phyloP scores from a whole-genome alignment of 2,113 vertebrate genomes.

The Pristiophorus japonicus region DNA sequence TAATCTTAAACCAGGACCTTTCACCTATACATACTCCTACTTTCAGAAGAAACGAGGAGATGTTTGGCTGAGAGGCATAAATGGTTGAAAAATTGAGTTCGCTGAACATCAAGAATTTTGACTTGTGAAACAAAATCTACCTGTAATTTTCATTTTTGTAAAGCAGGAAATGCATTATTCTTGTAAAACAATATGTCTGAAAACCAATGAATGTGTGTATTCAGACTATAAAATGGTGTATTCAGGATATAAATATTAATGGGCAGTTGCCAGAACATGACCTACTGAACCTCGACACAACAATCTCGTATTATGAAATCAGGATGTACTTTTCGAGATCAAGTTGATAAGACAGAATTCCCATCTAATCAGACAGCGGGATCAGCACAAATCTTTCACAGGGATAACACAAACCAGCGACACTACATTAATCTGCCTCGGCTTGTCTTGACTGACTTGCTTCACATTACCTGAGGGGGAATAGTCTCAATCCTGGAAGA shows the following conservation, averaged over 20 bases:
- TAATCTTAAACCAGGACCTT: neutral
- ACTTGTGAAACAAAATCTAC: constrained; percentile 23
- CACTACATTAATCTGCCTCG: constrained; percentile 2
- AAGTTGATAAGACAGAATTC: constrained; percentile 10
- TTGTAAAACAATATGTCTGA: constrained; percentile 26
- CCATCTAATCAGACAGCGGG: constrained; percentile 10
- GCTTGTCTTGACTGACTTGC: neutral
- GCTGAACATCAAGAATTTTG: neutral
- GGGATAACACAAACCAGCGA: constrained; percentile 31
- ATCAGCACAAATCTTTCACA: constrained; percentile 32
- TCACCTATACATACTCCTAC: neutral
- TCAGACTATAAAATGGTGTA: neutral
- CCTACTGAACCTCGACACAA: neutral
- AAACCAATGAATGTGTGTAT: neutral
- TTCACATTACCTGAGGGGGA: constrained; percentile 25
- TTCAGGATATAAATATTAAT: neutral
- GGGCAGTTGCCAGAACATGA: neutral
- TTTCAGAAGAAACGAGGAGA: neutral
- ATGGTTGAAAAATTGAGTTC: neutral
- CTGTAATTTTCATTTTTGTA: neutral
- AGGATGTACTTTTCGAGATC: constrained; percentile 17
- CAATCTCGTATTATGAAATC: neutral
- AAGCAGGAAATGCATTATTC: constrained; percentile 31
- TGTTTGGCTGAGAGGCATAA: neutral
- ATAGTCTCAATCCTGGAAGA: constrained; percentile 47